Conservation (phyloP, 2,113 vertebrate genomes). For the Psephotus haematonotus region DNA sequence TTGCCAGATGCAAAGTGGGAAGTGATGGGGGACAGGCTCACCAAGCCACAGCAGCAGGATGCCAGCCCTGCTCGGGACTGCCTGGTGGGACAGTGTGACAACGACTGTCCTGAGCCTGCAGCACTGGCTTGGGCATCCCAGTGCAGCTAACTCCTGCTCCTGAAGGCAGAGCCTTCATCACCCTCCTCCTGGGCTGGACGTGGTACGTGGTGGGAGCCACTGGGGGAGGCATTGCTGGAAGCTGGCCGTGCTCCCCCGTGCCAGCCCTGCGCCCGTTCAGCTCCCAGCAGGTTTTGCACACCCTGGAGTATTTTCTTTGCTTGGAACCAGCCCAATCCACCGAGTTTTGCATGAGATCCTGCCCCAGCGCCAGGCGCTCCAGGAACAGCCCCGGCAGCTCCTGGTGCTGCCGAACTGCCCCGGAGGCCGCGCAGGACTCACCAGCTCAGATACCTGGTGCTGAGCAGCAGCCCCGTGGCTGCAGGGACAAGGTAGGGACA, state of each 20-base stretch:
- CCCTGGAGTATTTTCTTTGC: neutral
- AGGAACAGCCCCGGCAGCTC: neutral
- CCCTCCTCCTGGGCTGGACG: neutral
- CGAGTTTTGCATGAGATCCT: neutral
- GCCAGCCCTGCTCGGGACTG: neutral
- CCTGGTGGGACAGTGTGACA: neutral
- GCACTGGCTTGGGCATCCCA: neutral
- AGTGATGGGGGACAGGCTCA: neutral
- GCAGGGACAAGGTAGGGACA: neutral
- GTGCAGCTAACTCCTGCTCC: neutral
- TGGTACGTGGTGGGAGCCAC: neutral
- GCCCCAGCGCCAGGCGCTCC: neutral
- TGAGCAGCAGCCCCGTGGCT: rapidly evolving
- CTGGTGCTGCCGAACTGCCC: neutral
- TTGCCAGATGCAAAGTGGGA: neutral
- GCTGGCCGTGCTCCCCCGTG: neutral
- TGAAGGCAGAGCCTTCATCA: neutral
- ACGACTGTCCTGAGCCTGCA: neutral
- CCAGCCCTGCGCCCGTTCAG: neutral
- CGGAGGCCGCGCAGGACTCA: neutral
- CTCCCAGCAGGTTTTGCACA: neutral
- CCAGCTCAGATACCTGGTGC: neutral
- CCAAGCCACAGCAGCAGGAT: neutral
- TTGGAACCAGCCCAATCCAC: neutral
- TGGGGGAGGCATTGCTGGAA: rapidly evolving